These are phyloP conservation scores for Ceyx melanurus DNA, from an alignment of 2,113 vertebrate species.

Conservation along the genomic window DNA sequence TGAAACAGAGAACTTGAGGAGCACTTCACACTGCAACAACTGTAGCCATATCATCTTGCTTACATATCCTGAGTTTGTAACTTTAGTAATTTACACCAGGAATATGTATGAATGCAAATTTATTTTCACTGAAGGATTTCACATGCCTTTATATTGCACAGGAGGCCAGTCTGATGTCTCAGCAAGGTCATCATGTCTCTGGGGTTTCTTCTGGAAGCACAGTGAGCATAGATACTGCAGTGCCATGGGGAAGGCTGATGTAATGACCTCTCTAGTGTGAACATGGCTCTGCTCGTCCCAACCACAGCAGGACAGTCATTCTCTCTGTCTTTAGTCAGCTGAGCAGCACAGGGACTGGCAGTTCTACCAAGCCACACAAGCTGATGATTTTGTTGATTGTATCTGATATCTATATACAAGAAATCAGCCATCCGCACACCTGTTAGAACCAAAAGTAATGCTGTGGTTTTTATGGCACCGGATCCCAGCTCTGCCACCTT, in stretches of 20 bases:
- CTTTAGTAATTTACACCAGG: not conserved
- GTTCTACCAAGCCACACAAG: not conserved
- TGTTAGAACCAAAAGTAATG: not conserved
- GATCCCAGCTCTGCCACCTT: not conserved
- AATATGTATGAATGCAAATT: not conserved
- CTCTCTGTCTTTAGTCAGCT: not conserved
- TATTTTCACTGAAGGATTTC: not conserved
- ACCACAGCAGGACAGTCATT: accelerated
- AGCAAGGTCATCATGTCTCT: not conserved
- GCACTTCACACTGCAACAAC: not conserved
- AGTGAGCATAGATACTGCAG: not conserved
- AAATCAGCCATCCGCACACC: not conserved
- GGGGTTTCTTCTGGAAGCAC: not conserved
- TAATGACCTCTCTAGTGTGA: not conserved
- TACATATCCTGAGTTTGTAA: not conserved
- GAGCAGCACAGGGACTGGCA: not conserved
- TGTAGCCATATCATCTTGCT: not conserved
- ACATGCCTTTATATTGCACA: not conserved
- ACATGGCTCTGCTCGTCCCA: not conserved
- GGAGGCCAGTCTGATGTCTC: not conserved
- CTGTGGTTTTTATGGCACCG: not conserved
- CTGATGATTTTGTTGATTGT: not conserved
- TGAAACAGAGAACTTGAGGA: not conserved
- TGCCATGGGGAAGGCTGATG: not conserved
- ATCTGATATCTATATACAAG: not conserved